These are phyloP conservation scores for Microtus ochrogaster DNA, from an alignment of 2,113 vertebrate species.

Conservation along the genomic window DNA sequence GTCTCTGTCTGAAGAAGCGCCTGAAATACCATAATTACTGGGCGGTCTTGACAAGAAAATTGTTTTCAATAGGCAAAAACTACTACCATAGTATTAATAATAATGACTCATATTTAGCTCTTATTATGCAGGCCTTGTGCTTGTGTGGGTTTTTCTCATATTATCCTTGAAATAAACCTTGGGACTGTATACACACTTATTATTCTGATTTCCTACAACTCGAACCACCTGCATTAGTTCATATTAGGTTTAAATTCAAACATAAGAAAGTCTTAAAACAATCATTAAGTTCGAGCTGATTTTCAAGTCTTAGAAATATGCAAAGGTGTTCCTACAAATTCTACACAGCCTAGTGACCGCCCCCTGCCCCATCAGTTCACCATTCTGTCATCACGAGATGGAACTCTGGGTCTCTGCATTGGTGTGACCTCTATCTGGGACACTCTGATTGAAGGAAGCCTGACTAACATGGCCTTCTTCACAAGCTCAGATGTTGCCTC, in stretches of 20 bases:
- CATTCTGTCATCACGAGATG: neutral
- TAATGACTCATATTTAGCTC: constrained; percentile 50
- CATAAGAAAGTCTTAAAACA: constrained; percentile 14
- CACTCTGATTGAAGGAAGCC: neutral
- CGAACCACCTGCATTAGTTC: neutral
- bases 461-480: neutral
- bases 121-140: constrained; percentile 26
- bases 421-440: neutral
- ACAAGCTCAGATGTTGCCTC: constrained; percentile 7
- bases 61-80: constrained; percentile 52
- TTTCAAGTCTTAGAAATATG: neutral
- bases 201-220: constrained; percentile 65
- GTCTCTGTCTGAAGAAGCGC: constrained; percentile 40
- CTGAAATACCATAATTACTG: constrained; percentile 60
- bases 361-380: neutral
- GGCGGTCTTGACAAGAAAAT: constrained; percentile 62
- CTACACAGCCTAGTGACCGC: neutral
- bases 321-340: neutral
- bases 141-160: constrained; percentile 54
- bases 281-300: neutral
- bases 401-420: neutral
- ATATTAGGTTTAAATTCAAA: constrained; percentile 59
- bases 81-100: constrained; percentile 57
- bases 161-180: constrained; percentile 54
- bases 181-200: constrained; percentile 28